Percentiles rank a stretch among this genome's conserved stretches.
phyloP scores from a whole-genome alignment of 2,113 vertebrate genomes.

The Ivindomyrus marchei region DNA sequence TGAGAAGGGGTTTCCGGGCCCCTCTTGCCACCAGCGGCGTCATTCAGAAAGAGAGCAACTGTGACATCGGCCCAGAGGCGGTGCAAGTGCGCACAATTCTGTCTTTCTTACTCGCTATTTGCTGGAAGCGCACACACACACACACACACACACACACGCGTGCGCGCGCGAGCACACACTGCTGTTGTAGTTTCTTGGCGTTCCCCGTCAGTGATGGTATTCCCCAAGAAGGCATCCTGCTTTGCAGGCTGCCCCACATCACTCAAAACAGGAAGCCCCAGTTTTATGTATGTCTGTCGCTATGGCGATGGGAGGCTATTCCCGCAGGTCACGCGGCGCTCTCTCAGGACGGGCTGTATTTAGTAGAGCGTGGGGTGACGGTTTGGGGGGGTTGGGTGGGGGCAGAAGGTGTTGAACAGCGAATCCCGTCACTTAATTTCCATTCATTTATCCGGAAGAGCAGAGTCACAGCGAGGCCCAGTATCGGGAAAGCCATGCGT shows the following conservation, averaged over 20 bases:
- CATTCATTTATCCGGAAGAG: background rate
- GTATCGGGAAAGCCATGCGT: background rate
- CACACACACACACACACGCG: background rate
- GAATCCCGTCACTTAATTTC: background rate
- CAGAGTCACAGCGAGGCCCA: background rate
- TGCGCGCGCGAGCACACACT: background rate
- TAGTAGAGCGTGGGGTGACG: background rate
- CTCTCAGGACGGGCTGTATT: background rate
- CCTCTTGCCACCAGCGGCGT: background rate
- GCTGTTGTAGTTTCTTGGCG: background rate
- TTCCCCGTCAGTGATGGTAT: background rate
- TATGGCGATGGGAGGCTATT: constrained; percentile 7
- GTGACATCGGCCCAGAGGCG: constrained; percentile 5
- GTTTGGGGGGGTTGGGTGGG: background rate
- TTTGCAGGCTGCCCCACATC: background rate
- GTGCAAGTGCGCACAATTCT: background rate
- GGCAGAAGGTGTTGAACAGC: background rate
- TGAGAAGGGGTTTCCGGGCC: background rate
- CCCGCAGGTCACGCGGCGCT: background rate
- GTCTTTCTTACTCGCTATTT: background rate
- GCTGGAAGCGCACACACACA: background rate
- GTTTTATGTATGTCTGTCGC: constrained; percentile 21
- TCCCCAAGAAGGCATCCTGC: background rate
- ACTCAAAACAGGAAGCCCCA: constrained; percentile 31
- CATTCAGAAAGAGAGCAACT: background rate